These are phyloP conservation scores for Scaptomyza pallida DNA, from an alignment of 1,140 invertebrate species.

Conservation along the genomic window DNA sequence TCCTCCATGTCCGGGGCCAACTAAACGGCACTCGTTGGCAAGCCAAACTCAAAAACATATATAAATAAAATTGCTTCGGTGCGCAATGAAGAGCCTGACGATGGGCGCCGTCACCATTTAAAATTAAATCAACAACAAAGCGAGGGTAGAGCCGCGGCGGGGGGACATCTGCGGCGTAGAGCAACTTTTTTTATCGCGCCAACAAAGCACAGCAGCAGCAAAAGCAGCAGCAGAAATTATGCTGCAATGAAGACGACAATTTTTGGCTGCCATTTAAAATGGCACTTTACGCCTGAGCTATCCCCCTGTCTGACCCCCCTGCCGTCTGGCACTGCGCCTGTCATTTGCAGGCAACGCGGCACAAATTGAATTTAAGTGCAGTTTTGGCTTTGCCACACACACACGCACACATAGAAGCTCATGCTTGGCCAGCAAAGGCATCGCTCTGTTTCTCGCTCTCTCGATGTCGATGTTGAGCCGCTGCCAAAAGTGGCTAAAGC, in stretches of 20 bases:
- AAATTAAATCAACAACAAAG: conserved; percentile 79
- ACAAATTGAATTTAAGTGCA: conserved; percentile 83
- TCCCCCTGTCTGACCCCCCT: neutral
- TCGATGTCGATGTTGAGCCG: conserved; percentile 44
- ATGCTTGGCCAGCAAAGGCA: conserved; percentile 30
- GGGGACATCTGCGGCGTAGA: conserved; percentile 31
- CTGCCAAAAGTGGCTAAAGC: conserved; percentile 62
- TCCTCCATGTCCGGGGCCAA: conserved; percentile 61
- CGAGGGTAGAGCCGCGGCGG: conserved; percentile 11
- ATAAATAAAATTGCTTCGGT: conserved; percentile 75
- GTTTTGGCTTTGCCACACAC: conserved; percentile 64
- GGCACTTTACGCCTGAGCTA: conserved; percentile 58
- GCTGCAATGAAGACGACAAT: conserved; percentile 79
- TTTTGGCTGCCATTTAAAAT: conserved; percentile 80
- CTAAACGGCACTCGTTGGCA: conserved; percentile 66
- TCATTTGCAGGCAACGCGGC: conserved; percentile 75
- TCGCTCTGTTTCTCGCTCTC: neutral
- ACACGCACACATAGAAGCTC: too few relatives aligned
- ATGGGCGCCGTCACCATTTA: conserved; percentile 70
- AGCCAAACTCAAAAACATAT: conserved; percentile 69
- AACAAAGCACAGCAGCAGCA: conserved; percentile 56
- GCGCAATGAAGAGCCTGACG: conserved; percentile 54
- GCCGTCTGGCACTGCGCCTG: conserved; percentile 42
- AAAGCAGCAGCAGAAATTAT: conserved; percentile 65
- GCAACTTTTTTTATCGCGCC: conserved; percentile 72